Conservation (phyloP, 2,113 vertebrate species). For the Pedionomus torquatus region DNA sequence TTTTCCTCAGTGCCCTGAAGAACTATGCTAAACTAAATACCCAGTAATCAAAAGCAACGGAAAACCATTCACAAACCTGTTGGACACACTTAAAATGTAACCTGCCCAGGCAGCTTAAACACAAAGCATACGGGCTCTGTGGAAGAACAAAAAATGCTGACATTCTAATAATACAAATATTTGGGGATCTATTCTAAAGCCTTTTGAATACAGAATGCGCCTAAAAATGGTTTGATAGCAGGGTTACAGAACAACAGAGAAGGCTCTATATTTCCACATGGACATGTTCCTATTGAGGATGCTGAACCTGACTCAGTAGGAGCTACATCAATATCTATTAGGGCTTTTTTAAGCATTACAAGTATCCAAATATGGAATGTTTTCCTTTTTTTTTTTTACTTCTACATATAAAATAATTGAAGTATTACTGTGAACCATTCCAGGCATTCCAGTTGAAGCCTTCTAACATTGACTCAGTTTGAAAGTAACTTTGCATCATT, state of each 20-base stretch:
- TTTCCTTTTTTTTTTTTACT: not conserved
- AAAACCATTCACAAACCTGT: not conserved
- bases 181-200: not conserved
- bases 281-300: not conserved
- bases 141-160: not conserved
- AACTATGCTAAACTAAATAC: not conserved
- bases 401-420: not conserved
- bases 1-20: not conserved
- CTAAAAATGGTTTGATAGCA: not conserved
- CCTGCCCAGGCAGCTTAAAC: not conserved
- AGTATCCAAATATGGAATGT: not conserved
- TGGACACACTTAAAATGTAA: not conserved
- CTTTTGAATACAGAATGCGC: not conserved
- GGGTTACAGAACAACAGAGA: not conserved
- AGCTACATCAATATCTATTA: not conserved
- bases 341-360: not conserved
- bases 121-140: not conserved
- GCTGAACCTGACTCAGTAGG: not conserved
- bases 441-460: not conserved
- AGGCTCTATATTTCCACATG: not conserved
- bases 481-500: not conserved
- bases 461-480: not conserved
- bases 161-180: not conserved
- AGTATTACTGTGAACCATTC: not conserved
- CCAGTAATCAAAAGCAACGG: not conserved